Evolutionary conservation across 1,140 invertebrate species (phyloP).

Genomic region (Ctenoplectra terminalis): DNA sequence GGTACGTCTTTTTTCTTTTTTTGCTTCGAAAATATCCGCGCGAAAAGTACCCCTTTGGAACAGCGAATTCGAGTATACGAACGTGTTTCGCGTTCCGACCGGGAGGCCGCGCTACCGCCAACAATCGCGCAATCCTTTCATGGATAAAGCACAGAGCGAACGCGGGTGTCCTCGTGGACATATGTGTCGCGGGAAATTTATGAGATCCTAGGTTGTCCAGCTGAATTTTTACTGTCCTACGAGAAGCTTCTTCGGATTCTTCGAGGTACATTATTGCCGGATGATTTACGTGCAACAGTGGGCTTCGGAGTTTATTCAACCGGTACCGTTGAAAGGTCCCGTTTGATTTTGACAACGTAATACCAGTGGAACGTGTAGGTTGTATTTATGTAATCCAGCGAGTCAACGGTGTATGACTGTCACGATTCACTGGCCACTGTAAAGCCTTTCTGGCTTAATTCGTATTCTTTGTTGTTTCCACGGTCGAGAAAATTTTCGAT

Average conservation of each 20-base stretch:
- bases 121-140: slow-evolving; percentile 43
- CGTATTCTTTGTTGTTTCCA: slow-evolving; percentile 13
- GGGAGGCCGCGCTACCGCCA: slow-evolving; percentile 15
- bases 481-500: not conserved
- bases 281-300: not conserved
- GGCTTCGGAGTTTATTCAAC: not conserved
- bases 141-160: slow-evolving; percentile 18
- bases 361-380: slow-evolving; percentile 16
- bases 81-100: slow-evolving; percentile 20
- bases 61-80: not conserved
- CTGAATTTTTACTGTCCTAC: not conserved
- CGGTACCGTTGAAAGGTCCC: not conserved
- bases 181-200: not conserved
- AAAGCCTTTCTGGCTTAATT: slow-evolving; percentile 22
- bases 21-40: slow-evolving; percentile 4
- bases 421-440: slow-evolving; percentile 23
- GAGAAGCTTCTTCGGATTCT: not conserved
- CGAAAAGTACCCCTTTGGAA: not conserved
- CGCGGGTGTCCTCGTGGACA: slow-evolving; percentile 10
- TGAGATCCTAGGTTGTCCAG: not conserved
- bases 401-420: slow-evolving; percentile 27
- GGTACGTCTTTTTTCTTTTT: slow-evolving; percentile 1
- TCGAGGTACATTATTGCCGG: not conserved
- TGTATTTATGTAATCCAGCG: slow-evolving; percentile 28
- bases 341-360: slow-evolving; percentile 45